A percentile compares a stretch with the other conserved stretches of the same genome.
These are phyloP conservation scores for Cyclina sinensis DNA, from an alignment of 1,140 invertebrate genomes.

Conservation along the genomic window DNA sequence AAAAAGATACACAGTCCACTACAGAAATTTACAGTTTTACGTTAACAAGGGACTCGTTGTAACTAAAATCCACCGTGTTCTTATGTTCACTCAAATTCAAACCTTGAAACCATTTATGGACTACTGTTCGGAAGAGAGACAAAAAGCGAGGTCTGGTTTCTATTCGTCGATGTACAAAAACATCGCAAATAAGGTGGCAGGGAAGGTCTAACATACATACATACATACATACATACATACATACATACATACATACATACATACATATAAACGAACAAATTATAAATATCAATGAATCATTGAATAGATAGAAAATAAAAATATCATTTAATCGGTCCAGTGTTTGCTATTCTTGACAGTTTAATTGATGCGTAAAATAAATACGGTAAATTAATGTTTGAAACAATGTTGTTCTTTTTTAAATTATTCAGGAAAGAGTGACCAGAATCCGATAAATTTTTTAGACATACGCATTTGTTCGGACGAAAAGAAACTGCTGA, in stretches of 20 bases:
- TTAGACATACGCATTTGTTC: background rate
- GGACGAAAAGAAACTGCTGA: background rate
- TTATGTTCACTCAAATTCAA: background rate
- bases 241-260: too few relatives aligned
- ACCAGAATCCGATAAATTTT: background rate
- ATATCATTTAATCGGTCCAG: too few relatives aligned
- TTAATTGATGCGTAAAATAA: too few relatives aligned
- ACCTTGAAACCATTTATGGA: background rate
- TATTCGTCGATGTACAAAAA: background rate
- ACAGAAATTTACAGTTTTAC: constrained; percentile 6
- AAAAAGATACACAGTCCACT: background rate
- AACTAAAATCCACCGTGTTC: background rate
- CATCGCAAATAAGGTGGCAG: background rate
- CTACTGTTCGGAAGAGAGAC: background rate
- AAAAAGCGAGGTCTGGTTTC: background rate
- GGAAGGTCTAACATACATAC: too few relatives aligned
- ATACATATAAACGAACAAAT: too few relatives aligned
- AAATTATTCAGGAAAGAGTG: background rate
- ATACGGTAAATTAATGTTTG: too few relatives aligned
- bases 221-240: too few relatives aligned
- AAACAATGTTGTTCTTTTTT: background rate
- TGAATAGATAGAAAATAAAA: too few relatives aligned
- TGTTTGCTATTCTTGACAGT: too few relatives aligned
- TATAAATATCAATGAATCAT: too few relatives aligned
- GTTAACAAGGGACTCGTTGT: background rate